Conservation (phyloP, 2,113 vertebrate genomes). For the Cervus canadensis region DNA sequence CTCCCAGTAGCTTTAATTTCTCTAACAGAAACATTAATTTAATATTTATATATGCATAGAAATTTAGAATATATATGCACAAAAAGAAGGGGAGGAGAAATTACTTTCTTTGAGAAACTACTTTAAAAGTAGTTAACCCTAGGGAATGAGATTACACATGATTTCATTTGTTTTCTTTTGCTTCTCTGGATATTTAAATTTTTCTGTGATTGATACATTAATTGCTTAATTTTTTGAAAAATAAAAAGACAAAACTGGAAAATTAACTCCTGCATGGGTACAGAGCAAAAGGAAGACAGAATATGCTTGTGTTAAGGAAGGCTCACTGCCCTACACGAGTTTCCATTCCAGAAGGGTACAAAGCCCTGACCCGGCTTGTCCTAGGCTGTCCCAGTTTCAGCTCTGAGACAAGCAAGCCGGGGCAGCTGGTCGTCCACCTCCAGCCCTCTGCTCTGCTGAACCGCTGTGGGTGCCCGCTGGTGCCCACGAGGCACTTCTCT, state of each 20-base stretch:
- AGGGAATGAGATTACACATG: not conserved
- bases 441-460: not conserved
- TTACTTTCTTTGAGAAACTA: too few relatives aligned
- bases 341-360: not conserved
- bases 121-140: not conserved
- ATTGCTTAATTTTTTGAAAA: not conserved
- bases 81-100: not conserved
- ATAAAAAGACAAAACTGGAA: not conserved
- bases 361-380: not conserved
- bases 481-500: not conserved
- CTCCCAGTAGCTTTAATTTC: not conserved
- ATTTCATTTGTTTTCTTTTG: constrained; percentile 1
- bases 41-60: not conserved
- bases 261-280: not conserved
- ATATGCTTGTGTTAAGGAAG: not conserved
- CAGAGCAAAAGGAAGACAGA: not conserved
- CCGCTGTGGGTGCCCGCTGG: fast-evolving
- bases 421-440: not conserved
- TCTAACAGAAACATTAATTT: not conserved
- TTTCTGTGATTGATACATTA: not conserved
- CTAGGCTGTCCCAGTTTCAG: not conserved
- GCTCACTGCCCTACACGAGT: not conserved
- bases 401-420: not conserved
- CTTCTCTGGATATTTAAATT: not conserved
- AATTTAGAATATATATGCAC: not conserved